phyloP scores from a whole-genome alignment of 2,113 vertebrate genomes.

The Albula goreensis region DNA sequence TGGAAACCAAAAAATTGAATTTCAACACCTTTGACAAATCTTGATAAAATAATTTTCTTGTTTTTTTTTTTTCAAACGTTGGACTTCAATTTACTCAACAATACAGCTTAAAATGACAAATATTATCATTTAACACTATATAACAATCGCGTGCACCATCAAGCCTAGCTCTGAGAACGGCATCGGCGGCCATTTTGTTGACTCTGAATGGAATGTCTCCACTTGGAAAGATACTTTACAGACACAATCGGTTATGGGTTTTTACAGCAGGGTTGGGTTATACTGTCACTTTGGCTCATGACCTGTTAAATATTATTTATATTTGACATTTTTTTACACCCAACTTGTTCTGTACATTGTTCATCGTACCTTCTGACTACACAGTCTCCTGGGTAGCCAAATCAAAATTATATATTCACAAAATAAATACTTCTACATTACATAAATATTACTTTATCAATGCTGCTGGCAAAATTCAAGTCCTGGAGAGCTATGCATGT shows the following conservation, averaged over 20 bases:
- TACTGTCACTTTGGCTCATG: neutral
- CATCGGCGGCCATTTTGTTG: neutral
- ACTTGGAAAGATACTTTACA: neutral
- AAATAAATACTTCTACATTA: slow-evolving; percentile 21
- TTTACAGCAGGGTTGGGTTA: neutral
- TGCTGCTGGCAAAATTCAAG: neutral
- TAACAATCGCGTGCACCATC: slow-evolving; percentile 18
- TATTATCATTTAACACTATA: slow-evolving; percentile 18
- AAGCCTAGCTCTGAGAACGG: neutral
- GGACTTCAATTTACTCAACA: slow-evolving; percentile 24
- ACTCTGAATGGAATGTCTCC: neutral
- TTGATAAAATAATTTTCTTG: neutral
- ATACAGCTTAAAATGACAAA: slow-evolving; percentile 21
- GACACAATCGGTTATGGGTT: neutral
- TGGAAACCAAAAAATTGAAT: neutral
- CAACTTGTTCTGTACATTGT: slow-evolving; percentile 12
- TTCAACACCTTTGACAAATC: neutral
- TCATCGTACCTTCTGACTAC: neutral
- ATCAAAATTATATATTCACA: slow-evolving; percentile 10
- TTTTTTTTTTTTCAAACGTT: neutral
- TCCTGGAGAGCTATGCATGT: neutral
- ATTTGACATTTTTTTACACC: neutral
- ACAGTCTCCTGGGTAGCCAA: neutral
- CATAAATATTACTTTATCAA: slow-evolving; percentile 18
- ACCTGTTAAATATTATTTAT: neutral